phyloP scores from a whole-genome alignment of 2,113 vertebrate genomes.

The Microtus pennsylvanicus region DNA sequence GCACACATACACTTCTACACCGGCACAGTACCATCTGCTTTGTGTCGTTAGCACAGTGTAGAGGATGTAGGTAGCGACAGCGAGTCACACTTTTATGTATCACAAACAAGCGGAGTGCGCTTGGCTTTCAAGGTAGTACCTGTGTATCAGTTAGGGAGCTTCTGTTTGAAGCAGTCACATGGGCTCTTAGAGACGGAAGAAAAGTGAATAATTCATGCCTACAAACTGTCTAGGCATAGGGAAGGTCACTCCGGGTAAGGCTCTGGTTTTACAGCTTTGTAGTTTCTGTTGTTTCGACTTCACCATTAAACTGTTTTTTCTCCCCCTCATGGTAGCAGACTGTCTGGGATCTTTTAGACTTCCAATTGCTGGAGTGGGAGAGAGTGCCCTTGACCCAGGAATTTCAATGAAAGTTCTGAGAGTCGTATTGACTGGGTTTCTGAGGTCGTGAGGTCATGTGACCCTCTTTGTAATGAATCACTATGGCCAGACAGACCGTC shows the following conservation, averaged over 20 bases:
- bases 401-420: neutral
- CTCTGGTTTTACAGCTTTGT: neutral
- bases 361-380: neutral
- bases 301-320: neutral
- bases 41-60: conserved; percentile 36
- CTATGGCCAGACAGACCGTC: neutral
- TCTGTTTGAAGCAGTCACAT: conserved; percentile 16
- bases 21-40: neutral
- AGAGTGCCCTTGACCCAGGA: neutral
- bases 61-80: conserved; percentile 13
- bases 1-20: neutral
- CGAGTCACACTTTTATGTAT: neutral
- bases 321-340: neutral
- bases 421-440: neutral
- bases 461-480: neutral
- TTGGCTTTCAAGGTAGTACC: conserved; percentile 1
- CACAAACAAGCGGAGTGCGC: conserved; percentile 27
- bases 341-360: neutral
- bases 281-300: conserved; percentile 39
- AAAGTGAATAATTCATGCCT: conserved; percentile 30
- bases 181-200: conserved; percentile 5
- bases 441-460: neutral
- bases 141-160: neutral
- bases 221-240: neutral
- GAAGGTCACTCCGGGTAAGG: neutral